Base-by-base conservation (phyloP, 1,140 invertebrate genomes). In the Archegozetes longisetosus region DNA sequence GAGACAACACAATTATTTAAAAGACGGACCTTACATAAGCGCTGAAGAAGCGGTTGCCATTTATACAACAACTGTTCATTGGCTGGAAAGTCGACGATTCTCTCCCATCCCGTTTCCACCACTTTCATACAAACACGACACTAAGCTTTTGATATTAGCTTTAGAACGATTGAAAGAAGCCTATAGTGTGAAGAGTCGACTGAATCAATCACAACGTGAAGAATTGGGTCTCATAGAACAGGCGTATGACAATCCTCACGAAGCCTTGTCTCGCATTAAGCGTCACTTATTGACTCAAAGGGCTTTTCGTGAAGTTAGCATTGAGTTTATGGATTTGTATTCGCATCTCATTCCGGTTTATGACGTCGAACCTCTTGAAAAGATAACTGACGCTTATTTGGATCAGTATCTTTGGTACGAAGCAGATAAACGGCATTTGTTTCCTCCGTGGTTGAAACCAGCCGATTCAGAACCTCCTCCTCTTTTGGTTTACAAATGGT, bases 391-490 rank as follows among this genome's bases (percentile, higher is more conserved):
- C 72, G 96, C 96, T n/a, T 99, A 99, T 73, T 75, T 99, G 26
- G 95, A 99, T 78, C 96, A 99, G 72, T 99, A 99, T 75, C 73
- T 98, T 6, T 99, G 95, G 95, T 99, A 98, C 72, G 96, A 99
- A 74, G 93, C 96, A 0, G 96, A 99, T 72, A 99, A 99, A 70
- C 77, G 96, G 25, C 74, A 91, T 26, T 74, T 99, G 2, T 95
- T 99, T 67, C 96, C 96, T 50, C 88, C 92, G 0, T 99, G 96
- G 96, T 90, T 98, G 2, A 99, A 99, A 73, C 95, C 96, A 0
- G 88, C 89, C 1, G 96, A 99, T 70, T 89, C 92, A 0, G 96
- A 99, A 75, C 96, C 96, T 0, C 94, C 95, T 4, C 96, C 96
- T 48, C 73, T 98, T 1, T 77, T 99, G 0, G 89, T 94, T 0